These are phyloP conservation scores for Ectropis crepuscularia DNA, from an alignment of 2,888 invertebrate species.

Conservation along the genomic window DNA sequence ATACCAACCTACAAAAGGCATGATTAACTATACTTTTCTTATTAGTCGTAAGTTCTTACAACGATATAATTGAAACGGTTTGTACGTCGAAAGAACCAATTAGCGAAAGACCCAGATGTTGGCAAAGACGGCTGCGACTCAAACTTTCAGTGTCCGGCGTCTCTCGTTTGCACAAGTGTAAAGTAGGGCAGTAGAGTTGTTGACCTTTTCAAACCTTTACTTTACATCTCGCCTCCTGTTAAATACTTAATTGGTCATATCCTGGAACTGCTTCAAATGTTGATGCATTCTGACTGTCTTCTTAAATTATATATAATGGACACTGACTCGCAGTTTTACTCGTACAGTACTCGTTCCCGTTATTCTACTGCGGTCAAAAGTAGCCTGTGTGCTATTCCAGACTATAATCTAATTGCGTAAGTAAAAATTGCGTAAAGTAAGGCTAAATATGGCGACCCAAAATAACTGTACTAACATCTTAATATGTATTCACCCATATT, in stretches of 20 bases:
- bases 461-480: too few species aligned
- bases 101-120: conserved; percentile 9
- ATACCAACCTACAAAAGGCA: too few species aligned
- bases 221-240: conserved; percentile 18
- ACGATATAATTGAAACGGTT: neutral
- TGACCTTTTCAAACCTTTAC: conserved; percentile 23
- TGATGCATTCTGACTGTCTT: too few species aligned
- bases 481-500: too few species aligned
- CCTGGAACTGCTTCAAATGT: neutral
- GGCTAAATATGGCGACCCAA: too few species aligned
- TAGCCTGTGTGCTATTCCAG: too few species aligned
- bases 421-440: too few species aligned
- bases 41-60: neutral
- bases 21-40: neutral
- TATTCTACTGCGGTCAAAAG: too few species aligned
- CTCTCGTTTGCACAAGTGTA: conserved; percentile 11
- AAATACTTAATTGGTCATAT: conserved; percentile 16
- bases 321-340: too few species aligned
- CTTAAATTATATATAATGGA: too few species aligned
- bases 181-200: conserved; percentile 15
- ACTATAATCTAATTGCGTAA: too few species aligned
- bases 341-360: too few species aligned
- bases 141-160: conserved; percentile 8
- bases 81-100: conserved; percentile 1
- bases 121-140: neutral